Evolutionary conservation across 2,888 invertebrate species (phyloP), one percentile per base, ranked within the genome.

Genomic region (Synanthedon andrenaeformis): DNA sequence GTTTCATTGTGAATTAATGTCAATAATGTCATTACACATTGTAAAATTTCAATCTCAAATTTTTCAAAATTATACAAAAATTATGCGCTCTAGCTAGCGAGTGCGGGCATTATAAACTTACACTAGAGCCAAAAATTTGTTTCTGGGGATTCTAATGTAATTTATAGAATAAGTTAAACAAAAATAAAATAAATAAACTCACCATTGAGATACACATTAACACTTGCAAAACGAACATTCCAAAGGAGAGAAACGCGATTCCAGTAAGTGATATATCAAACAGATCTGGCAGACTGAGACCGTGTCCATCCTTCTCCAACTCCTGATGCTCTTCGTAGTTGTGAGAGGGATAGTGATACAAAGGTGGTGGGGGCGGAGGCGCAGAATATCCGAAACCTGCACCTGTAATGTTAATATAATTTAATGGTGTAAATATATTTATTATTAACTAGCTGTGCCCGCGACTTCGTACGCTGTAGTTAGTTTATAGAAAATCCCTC

Each of bases 211-310:
- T 91, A 67, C 93, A 93, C 92, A 95, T 92, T 8, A 94, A 85
- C 12, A 95, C 90, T 72, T 95, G 94, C 51, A 95, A 85, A 12
- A 93, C 85, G 63, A 95, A 95, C 85, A 94, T 90, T 41, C 93
- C 94, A 64, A 95, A 95, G 0, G 94, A 93, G 10, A 95, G 74
- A 67, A 93, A 95, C 0, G 95, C 95, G 42, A 95, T 87, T 0
- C 94, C 94, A 0, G 95, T 95, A 23, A 95, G 82, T 0, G 94
- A 94, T 56, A 95, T 91, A 57, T 95, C 94, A 63, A 94, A 93
- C 45, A 95, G 89, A 62, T 95, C 93, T 10, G 90, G 90, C 23
- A 94, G 72, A 0, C 91, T 90, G 19, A 94, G 84, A 8, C 92
- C 91, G 57, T 91, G 84, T 6, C 81, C 76, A 55, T 89, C 88